phyloP scores from a whole-genome alignment of 37 sponge, comb jelly and placozoan genomes.

The Bolinopsis microptera region DNA sequence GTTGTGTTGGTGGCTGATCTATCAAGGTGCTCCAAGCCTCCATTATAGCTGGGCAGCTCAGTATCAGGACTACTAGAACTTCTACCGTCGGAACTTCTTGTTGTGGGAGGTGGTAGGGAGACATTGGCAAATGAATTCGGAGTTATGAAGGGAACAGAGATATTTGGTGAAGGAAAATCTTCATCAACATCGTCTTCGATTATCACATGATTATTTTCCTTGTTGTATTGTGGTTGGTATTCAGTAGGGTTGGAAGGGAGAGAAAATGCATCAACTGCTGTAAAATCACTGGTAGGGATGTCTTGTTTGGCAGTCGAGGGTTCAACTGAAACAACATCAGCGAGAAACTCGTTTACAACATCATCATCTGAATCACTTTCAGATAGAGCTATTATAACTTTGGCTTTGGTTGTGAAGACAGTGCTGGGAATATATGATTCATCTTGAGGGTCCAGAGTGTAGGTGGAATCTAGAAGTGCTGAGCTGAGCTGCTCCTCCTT shows the following conservation, averaged over 20 bases:
- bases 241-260: no score
- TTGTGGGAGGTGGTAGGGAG: background rate
- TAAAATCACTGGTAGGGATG: no score
- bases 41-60: background rate
- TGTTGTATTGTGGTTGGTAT: background rate
- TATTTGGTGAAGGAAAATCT: background rate
- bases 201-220: background rate
- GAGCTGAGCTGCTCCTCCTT: background rate
- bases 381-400: background rate
- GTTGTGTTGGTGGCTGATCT: no score
- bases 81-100: background rate
- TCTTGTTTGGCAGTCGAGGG: background rate
- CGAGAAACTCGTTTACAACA: background rate
- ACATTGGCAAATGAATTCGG: constrained; percentile 10
- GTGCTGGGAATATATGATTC: background rate
- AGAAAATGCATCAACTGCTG: no score
- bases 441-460: background rate
- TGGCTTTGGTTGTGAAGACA: background rate
- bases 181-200: constrained; percentile 4
- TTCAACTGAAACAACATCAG: background rate
- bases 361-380: background rate
- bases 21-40: background rate
- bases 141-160: background rate
- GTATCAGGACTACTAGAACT: background rate
- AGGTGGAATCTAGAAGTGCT: background rate